Evolutionary conservation across 2,113 vertebrate genomes (phyloP), one percentile per base, ranked within the genome.

Genomic region (Agelaius tricolor): DNA sequence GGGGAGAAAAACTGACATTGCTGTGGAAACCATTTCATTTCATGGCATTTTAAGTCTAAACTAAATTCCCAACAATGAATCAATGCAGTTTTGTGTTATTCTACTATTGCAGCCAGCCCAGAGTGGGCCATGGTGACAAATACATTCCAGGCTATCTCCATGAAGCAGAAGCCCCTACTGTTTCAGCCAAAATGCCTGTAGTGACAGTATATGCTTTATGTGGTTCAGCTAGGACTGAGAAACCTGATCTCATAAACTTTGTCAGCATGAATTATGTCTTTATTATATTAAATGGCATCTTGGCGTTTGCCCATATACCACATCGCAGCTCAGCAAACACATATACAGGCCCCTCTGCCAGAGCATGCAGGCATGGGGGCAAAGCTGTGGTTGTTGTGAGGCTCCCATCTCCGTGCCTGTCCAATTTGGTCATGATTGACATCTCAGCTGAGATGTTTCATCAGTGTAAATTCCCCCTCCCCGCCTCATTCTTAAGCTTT

Each of bases 11-110:
- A 65, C 66, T 84, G 65, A 44, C 87, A 95, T 77, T 84, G 59
- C 87, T 94, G 92, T 94, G 92, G 83, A 86, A 96, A 95, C 83
- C 61, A 82, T 88, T 93, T 75, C 49, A 75, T 69, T 95, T 93
- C 41, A 81, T 82, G 58, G 69, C 83, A 90, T 84, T 93, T 95
- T 69, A 92, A 94, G 27, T 65, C 68, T 84, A 18, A 95, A 90
- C 55, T 82, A 82, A 86, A 87, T 93, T 87, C 66, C 71, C n/a
- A n/a, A 62, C 76, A 84, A 87, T 94, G 86, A 87, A 95, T 96
- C 88, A 90, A 39, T 87, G 83, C 66, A 90, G 31, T 90, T 92
- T 79, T 68, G 52, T 81, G 69, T 89, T 96, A 72, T 81, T 90
- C 73, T 75, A n/a, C 84, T 73, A 27, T 47, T 90, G 68, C 51